Conservation (phyloP, 2,113 vertebrate genomes). For the Tringa solitaria region DNA sequence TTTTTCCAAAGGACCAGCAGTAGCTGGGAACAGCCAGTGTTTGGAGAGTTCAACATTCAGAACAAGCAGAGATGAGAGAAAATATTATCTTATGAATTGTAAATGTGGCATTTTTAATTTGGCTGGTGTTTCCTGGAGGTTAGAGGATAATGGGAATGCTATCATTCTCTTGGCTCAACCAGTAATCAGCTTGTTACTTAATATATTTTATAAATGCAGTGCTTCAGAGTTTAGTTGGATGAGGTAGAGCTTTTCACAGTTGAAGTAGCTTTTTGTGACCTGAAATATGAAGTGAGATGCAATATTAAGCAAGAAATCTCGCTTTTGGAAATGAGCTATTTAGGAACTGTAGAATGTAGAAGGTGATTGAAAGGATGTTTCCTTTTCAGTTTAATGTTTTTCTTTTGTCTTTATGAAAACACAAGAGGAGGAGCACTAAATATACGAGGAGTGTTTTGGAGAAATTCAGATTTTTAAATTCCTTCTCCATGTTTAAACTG, state of each 20-base stretch:
- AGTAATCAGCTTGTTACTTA: not conserved
- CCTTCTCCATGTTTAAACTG: not conserved
- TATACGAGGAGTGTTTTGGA: not conserved
- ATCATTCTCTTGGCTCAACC: not conserved
- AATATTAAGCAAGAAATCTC: not conserved
- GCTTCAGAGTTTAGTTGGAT: not conserved
- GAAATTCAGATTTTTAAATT: not conserved
- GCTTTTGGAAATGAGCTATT: not conserved
- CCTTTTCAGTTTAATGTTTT: not conserved
- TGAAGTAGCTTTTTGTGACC: conserved; percentile 18
- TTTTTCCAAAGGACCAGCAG: not conserved
- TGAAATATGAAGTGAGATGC: conserved; percentile 14
- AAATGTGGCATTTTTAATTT: conserved; percentile 31
- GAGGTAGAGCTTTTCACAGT: not conserved
- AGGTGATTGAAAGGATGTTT: not conserved
- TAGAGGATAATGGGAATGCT: not conserved
- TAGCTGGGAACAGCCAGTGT: not conserved
- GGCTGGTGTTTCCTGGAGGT: not conserved
- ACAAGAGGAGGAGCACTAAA: not conserved
- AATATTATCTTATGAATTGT: conserved; percentile 28
- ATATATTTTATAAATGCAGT: not conserved
- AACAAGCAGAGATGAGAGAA: conserved; percentile 29
- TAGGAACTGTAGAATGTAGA: not conserved
- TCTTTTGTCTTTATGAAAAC: not conserved
- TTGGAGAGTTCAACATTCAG: not conserved